A percentile compares a stretch with the other conserved stretches of the same genome.
Evolutionary conservation across 2,888 invertebrate species (phyloP).

Genomic region (Tenthredo scrophulariae): DNA sequence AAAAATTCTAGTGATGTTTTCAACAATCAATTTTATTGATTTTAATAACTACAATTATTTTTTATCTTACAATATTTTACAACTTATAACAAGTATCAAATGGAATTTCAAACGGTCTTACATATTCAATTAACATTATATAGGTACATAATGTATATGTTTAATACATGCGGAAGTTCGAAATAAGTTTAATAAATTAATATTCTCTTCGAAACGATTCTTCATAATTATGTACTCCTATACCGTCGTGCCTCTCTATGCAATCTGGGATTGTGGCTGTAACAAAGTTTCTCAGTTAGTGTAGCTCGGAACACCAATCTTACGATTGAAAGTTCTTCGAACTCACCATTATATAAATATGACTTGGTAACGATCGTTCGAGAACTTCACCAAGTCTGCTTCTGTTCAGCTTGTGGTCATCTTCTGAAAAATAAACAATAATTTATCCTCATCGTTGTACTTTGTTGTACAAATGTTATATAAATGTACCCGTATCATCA

Average conservation of each 20-base stretch:
- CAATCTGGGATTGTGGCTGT: conserved; percentile 40
- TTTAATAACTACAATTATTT: background rate
- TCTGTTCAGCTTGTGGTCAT: conserved; percentile 77
- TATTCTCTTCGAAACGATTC: background rate
- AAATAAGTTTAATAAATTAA: background rate
- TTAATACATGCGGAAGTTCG: background rate
- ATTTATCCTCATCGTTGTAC: background rate
- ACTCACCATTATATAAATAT: conserved; percentile 84
- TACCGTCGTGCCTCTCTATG: background rate
- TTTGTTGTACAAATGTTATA: conserved; percentile 79
- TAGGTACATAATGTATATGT: background rate
- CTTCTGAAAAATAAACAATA: conserved; percentile 66
- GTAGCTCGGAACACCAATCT: background rate
- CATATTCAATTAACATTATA: background rate
- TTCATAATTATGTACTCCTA: background rate
- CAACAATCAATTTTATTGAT: conserved; percentile 6
- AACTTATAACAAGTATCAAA: background rate
- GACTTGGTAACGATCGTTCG: conserved; percentile 82
- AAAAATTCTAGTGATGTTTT: background rate
- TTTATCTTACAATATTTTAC: conserved; percentile 28
- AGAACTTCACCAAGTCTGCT: conserved; percentile 81
- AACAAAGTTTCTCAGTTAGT: background rate
- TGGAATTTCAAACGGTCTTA: background rate
- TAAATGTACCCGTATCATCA: conserved; percentile 80
- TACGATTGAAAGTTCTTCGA: background rate